Evolutionary conservation across 2,888 invertebrate species (phyloP).

Genomic region (Euzetes globulus): DNA sequence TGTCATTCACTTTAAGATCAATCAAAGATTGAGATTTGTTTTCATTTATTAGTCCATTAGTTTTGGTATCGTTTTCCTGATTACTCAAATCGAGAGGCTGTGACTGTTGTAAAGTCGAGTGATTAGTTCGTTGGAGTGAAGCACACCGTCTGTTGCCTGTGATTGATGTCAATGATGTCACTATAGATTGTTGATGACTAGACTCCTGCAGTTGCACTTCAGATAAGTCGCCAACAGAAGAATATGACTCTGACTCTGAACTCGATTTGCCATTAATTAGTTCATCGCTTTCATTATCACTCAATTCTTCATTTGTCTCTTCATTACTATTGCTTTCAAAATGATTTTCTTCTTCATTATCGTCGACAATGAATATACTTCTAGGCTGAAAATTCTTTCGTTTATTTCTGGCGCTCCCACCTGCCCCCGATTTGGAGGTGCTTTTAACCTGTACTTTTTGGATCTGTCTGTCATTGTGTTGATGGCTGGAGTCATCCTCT

Average conservation of each 20-base stretch:
- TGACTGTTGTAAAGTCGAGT: constrained; percentile 12
- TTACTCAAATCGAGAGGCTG: constrained; percentile 13
- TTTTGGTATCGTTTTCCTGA: neutral
- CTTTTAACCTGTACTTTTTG: neutral
- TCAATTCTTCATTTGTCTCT: constrained; percentile 39
- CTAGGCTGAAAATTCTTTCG: constrained; percentile 70
- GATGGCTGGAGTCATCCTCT: neutral
- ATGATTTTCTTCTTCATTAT: constrained; percentile 35
- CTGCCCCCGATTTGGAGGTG: neutral
- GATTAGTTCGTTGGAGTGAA: constrained; percentile 1
- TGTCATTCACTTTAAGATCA: constrained; percentile 20
- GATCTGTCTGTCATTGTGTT: neutral
- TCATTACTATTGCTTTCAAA: constrained; percentile 36
- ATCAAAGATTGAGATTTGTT: constrained; percentile 31
- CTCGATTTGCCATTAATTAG: constrained; percentile 17
- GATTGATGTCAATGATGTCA: constrained; percentile 13
- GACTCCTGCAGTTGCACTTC: neutral
- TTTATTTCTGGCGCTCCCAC: constrained; percentile 54
- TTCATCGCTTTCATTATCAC: constrained; percentile 41
- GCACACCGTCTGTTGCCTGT: neutral
- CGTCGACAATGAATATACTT: constrained; percentile 53
- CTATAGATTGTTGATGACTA: neutral
- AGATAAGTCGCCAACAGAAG: constrained; percentile 7
- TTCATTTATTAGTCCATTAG: neutral
- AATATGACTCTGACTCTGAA: neutral